Base-by-base conservation (phyloP, 2,888 invertebrate species). In the Dryadula phaetusa region DNA sequence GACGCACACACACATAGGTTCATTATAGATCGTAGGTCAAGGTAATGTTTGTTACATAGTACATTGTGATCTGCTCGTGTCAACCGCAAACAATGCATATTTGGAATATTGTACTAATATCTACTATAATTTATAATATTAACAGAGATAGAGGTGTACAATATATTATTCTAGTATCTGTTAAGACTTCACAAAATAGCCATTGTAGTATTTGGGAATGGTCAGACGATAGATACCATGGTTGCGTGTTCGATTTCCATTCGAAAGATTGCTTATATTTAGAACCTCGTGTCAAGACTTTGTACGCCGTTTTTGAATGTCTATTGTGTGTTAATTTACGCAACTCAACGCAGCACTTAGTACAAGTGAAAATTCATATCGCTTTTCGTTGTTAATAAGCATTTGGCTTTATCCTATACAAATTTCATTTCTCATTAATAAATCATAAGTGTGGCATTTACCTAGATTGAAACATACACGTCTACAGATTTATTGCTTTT, bases 11-110 rank as follows among this genome's bases (percentile, higher is more conserved):
- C 6, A 16, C 28, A 32, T 3, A 37, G 1, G 37, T 37, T 12
- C 6, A 37, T 37, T 12, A 37, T 37, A 49, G 16, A 2, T 32
- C 52, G 10, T 32, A 32, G 52, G 52, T 52, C 52, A 52, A 52
- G 52, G 52, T 52, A 10, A 10, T 28, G 28, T 28, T 52, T 52
- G 52, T 52, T 44, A 18, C 10, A 28, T 28, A 52, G 28, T 16
- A 32, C 52, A 32, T 52, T 32, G 16, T 16, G 52, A 52, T 52
- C 52, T 28, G 0, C 4, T 52, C 28, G 16, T 16, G 49, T 2
- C 10, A 28, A 52, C 52, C 52, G 52, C 52, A 52, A 49, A 49
- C 28, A 28, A 49, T 49, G 28, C 6, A 12, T 32, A 16, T 52
- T 52, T 8, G 3, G 52, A 28, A 52, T 52, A 52, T 1, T 16